Conservation (phyloP, 2,888 invertebrate species). For the Yponomeuta malinellus region DNA sequence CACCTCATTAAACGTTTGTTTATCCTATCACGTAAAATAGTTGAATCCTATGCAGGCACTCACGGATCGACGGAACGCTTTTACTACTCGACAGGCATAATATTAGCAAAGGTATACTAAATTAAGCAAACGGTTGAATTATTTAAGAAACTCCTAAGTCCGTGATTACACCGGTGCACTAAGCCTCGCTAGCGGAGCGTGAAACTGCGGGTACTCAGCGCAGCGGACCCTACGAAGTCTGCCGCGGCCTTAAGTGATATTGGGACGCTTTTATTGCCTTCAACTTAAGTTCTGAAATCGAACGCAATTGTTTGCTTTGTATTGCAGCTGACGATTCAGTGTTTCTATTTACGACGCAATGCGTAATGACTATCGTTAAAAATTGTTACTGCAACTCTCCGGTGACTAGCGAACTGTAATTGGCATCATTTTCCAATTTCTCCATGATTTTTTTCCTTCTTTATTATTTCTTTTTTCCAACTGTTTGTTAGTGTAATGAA, state of each 20-base stretch:
- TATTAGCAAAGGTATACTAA: too few species aligned
- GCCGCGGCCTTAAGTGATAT: neutral
- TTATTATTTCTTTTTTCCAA: neutral
- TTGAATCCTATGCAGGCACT: too few species aligned
- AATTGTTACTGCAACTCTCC: conserved; percentile 43
- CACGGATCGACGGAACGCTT: too few species aligned
- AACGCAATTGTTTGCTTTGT: neutral
- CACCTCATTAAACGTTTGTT: too few species aligned
- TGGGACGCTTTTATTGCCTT: neutral
- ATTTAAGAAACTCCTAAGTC: neutral
- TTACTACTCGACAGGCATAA: too few species aligned
- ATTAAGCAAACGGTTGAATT: too few species aligned
- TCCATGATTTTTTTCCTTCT: conserved; percentile 43
- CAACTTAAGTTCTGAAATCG: neutral
- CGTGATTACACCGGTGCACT: neutral
- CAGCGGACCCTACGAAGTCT: neutral
- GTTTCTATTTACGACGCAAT: conserved; percentile 37
- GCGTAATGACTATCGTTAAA: conserved; percentile 68
- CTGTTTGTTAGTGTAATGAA: conserved; percentile 43
- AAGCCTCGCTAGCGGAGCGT: conserved; percentile 48
- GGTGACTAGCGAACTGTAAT: conserved; percentile 51
- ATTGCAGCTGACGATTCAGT: neutral
- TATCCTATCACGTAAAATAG: too few species aligned
- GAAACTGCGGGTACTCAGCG: conserved; percentile 36
- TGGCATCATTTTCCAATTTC: conserved; percentile 74